phyloP scores from a whole-genome alignment of 2,113 vertebrate genomes.

The Brachionichthys hirsutus region DNA sequence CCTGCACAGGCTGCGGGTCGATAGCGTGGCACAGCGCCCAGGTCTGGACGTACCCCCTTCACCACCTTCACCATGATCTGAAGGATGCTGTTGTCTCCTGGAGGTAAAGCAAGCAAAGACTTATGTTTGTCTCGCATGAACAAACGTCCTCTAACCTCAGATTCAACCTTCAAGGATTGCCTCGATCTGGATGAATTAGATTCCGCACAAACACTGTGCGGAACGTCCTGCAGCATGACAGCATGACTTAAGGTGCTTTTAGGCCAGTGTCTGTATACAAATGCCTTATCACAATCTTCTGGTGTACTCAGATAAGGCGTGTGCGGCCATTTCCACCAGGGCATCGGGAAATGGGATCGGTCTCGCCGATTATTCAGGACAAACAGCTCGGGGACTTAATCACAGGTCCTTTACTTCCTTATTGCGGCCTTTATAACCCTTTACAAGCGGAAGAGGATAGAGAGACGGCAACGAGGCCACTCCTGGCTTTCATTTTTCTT shows the following conservation, averaged over 20 bases:
- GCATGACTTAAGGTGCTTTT: constrained; percentile 3
- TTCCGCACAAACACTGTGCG: no score
- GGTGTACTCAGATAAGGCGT: constrained; percentile 28
- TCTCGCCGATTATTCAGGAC: constrained; percentile 54
- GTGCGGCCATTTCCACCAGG: constrained; percentile 39
- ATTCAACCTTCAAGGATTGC: no score
- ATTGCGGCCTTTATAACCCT: constrained; percentile 47
- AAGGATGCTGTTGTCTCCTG: constrained; percentile 96
- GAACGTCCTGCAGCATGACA: neutral
- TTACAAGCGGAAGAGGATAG: constrained; percentile 28
- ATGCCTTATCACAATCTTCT: constrained; percentile 21
- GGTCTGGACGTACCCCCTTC: constrained; percentile 90
- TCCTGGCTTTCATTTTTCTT: constrained; percentile 46
- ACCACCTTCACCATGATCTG: constrained; percentile 99
- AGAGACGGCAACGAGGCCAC: constrained; percentile 18
- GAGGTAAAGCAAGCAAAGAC: neutral
- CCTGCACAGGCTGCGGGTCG: constrained; percentile 84
- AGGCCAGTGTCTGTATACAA: neutral
- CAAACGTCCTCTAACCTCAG: neutral
- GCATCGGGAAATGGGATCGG: constrained; percentile 42
- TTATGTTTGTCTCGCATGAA: neutral
- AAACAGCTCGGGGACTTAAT: constrained; percentile 50
- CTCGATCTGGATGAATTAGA: no score
- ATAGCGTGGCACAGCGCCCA: constrained; percentile 83
- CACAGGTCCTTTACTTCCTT: constrained; percentile 34